phyloP scores from a whole-genome alignment of 2,797 vertebrate genomes.

The Mormyrops boulengeri region DNA sequence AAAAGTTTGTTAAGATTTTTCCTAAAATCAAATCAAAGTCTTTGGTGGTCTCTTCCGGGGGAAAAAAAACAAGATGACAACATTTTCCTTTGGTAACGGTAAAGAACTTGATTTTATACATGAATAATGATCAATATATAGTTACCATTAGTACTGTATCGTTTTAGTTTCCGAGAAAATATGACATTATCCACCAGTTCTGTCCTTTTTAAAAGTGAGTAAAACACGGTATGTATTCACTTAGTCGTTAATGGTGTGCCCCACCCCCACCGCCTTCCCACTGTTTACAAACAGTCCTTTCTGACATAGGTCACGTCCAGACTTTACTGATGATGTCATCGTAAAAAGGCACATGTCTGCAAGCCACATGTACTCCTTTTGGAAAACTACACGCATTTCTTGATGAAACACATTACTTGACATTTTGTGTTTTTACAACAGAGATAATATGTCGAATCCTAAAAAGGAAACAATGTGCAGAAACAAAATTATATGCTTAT shows the following conservation, averaged over 20 bases:
- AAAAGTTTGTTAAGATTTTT: background rate
- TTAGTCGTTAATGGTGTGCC: background rate
- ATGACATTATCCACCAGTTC: background rate
- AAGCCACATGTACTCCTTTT: slow-evolving; percentile 25
- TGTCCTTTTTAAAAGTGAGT: background rate
- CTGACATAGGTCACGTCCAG: slow-evolving; percentile 34
- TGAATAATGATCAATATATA: too few relatives aligned
- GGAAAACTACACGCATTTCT: slow-evolving; percentile 12
- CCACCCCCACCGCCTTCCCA: slow-evolving; percentile 17
- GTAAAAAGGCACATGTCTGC: slow-evolving; percentile 43
- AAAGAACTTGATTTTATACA: background rate
- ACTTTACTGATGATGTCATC: slow-evolving; percentile 43
- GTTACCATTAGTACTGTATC: too few relatives aligned
- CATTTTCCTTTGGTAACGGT: background rate
- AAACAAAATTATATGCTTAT: background rate
- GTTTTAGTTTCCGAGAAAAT: background rate
- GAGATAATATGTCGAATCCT: background rate
- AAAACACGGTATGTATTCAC: background rate
- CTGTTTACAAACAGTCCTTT: slow-evolving; percentile 44
- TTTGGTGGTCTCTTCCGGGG: background rate
- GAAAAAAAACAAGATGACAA: background rate
- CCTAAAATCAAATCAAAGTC: background rate
- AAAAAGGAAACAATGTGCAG: background rate
- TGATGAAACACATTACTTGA: background rate
- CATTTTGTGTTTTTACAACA: background rate